phyloP scores from a whole-genome alignment of 2,113 vertebrate genomes.

The Geococcyx californianus region DNA sequence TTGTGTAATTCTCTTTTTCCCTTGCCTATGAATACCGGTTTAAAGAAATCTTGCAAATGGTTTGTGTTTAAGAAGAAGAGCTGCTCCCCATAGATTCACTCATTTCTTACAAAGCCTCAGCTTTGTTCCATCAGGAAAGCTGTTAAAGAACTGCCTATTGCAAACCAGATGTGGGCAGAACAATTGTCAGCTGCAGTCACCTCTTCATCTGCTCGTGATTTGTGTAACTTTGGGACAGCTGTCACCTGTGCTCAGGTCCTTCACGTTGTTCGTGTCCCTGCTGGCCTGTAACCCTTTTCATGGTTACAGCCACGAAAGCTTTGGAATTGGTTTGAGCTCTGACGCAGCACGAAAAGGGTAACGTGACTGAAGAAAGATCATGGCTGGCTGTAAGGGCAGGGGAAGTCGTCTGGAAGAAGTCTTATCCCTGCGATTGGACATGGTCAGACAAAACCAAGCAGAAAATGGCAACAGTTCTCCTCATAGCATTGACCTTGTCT shows the following conservation, averaged over 20 bases:
- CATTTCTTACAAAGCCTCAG: neutral
- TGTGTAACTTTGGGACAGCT: neutral
- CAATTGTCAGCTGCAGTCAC: neutral
- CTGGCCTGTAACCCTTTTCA: neutral
- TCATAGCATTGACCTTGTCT: neutral
- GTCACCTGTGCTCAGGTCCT: neutral
- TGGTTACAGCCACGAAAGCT: neutral
- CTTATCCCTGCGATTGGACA: too few relatives aligned
- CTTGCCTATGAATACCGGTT: neutral
- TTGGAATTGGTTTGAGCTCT: neutral
- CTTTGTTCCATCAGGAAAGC: neutral
- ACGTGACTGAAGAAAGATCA: accelerated
- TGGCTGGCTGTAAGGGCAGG: neutral
- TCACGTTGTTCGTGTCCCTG: neutral
- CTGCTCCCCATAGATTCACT: neutral
- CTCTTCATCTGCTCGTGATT: neutral
- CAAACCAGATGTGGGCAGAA: neutral
- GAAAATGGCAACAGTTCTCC: neutral
- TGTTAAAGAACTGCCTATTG: neutral
- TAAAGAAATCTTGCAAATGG: neutral
- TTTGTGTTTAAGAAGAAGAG: neutral
- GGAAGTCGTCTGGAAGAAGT: neutral
- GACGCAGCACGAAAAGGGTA: neutral
- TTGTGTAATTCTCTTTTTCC: neutral
- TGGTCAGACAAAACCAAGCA: neutral